Evolutionary conservation across 2,113 vertebrate genomes (phyloP).

Genomic region (Podilymbus podiceps): DNA sequence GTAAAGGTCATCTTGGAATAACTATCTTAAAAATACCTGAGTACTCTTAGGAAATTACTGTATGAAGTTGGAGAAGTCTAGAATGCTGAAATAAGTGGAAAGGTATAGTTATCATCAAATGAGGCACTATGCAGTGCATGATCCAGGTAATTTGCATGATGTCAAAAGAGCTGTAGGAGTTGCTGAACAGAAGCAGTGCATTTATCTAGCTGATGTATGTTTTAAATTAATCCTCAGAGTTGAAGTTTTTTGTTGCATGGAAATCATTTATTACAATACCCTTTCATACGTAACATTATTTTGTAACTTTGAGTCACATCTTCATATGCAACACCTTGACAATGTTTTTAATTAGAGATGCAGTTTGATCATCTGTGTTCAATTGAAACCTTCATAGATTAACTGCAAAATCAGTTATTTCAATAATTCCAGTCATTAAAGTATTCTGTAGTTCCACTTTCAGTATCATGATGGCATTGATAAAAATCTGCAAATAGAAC

Average conservation of each 20-base stretch:
- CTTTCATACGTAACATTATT: not conserved
- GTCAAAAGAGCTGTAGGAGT: not conserved
- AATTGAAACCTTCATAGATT: not conserved
- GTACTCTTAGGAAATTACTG: not conserved
- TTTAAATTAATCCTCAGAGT: not conserved
- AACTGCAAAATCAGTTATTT: not conserved
- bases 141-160: not conserved
- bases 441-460: not conserved
- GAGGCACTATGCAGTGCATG: not conserved
- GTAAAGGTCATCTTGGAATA: not conserved
- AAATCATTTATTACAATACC: not conserved
- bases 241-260: not conserved
- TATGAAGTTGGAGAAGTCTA: not conserved
- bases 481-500: not conserved
- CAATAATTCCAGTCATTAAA: not conserved
- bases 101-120: not conserved
- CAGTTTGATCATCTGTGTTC: not conserved
- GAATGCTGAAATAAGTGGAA: not conserved
- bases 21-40: not conserved
- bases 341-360: not conserved
- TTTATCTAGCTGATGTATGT: not conserved
- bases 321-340: not conserved
- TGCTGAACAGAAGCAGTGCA: not conserved
- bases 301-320: not conserved
- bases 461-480: fast-evolving